Conservation (phyloP, 2,888 invertebrate genomes). For the Palloptera scutellata region DNA sequence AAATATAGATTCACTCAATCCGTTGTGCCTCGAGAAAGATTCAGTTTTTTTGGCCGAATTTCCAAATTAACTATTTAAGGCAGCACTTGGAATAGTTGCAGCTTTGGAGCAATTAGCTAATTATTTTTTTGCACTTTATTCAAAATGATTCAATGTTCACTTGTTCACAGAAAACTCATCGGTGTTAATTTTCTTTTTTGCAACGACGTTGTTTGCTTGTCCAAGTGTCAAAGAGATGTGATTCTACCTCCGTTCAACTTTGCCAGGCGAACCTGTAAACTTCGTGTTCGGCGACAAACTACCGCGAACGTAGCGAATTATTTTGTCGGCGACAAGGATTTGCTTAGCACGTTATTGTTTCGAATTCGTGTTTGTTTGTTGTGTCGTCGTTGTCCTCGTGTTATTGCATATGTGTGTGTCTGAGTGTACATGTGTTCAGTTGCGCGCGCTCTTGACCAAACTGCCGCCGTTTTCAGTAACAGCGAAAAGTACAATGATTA, state of each 20-base stretch:
- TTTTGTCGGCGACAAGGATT: constrained; percentile 55
- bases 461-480: constrained; percentile 61
- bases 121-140: not conserved
- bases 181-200: not conserved
- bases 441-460: constrained; percentile 36
- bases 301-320: constrained; percentile 55
- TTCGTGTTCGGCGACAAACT: constrained; percentile 57
- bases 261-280: constrained; percentile 53
- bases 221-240: constrained; percentile 58
- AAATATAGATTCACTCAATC: too few relatives aligned
- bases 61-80: too few relatives aligned
- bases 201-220: constrained; percentile 45
- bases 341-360: constrained; percentile 27
- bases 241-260: constrained; percentile 48
- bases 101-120: not conserved
- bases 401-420: constrained; percentile 11
- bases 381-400: constrained; percentile 12
- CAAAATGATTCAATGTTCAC: too few relatives aligned
- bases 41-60: too few relatives aligned
- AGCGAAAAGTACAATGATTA: constrained; percentile 64
- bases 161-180: not conserved
- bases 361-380: constrained; percentile 19
- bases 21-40: too few relatives aligned
- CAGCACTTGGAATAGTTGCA: too few relatives aligned
- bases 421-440: constrained; percentile 34